Evolutionary conservation across 2,888 invertebrate genomes (phyloP).

Genomic region (Acanthosepion esculentum): DNA sequence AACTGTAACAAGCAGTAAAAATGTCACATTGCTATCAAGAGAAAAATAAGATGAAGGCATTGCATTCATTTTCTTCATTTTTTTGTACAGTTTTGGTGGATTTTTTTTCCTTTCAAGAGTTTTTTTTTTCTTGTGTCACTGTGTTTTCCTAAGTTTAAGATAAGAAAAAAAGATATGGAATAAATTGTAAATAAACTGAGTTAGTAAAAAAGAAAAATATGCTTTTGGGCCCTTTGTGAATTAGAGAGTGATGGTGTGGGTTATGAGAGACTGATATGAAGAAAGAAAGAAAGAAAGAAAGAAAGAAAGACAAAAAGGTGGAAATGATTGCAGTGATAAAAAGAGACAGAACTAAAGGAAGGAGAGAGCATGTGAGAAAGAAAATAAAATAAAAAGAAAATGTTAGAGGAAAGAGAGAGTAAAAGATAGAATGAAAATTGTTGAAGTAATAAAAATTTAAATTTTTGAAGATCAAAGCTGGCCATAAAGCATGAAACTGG

Average conservation of each 20-base stretch:
- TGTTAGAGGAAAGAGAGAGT: neutral
- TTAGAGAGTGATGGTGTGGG: neutral
- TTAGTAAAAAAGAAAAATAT: neutral
- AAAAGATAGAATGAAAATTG: too few relatives aligned
- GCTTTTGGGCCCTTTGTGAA: neutral
- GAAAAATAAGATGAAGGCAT: neutral
- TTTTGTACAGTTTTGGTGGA: neutral
- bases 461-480: too few relatives aligned
- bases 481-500: too few relatives aligned
- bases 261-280: neutral
- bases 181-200: neutral
- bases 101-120: neutral
- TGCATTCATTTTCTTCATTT: neutral
- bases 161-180: neutral
- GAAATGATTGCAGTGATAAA: neutral
- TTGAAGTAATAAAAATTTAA: too few relatives aligned
- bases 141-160: neutral
- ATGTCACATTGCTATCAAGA: neutral
- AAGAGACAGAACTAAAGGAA: neutral
- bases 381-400: neutral
- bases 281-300: neutral
- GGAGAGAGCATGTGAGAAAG: neutral
- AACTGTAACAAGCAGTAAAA: neutral
- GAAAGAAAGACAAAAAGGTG: neutral
- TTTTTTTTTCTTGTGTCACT: too few relatives aligned